Evolutionary conservation across 2,888 invertebrate genomes (phyloP).

Genomic region (Scrobipalpa costella): DNA sequence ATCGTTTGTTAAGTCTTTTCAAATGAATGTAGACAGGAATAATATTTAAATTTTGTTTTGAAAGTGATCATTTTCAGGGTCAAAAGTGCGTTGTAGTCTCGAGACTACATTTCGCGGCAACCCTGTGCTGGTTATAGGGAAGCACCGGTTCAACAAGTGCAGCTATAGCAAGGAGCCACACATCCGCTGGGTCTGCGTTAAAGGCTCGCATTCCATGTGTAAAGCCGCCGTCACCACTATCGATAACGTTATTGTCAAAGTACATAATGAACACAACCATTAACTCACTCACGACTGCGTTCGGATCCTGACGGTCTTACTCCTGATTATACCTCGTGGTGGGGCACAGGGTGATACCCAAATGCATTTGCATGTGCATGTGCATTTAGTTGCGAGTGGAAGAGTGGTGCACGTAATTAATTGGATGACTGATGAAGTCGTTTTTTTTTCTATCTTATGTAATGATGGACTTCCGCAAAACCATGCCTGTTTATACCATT

Average conservation of each 20-base stretch:
- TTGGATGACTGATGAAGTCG: too few relatives aligned
- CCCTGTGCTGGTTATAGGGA: slow-evolving; percentile 37
- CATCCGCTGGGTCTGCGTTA: slow-evolving; percentile 37
- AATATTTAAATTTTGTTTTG: too few relatives aligned
- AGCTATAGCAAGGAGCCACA: slow-evolving; percentile 37
- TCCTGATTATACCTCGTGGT: too few relatives aligned
- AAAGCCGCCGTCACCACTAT: slow-evolving; percentile 27
- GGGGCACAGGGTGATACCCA: too few relatives aligned
- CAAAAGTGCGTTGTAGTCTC: slow-evolving; percentile 4
- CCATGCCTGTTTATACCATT: too few relatives aligned
- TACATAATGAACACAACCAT: slow-evolving; percentile 36
- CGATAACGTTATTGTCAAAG: slow-evolving; percentile 31
- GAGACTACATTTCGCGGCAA: slow-evolving; percentile 37
- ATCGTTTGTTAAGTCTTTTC: too few relatives aligned
- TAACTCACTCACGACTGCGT: background rate
- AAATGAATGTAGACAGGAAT: background rate
- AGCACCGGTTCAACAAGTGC: slow-evolving; percentile 42
- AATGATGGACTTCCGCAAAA: too few relatives aligned
- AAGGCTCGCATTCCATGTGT: slow-evolving; percentile 27
- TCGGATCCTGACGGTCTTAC: background rate
- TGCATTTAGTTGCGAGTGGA: too few relatives aligned
- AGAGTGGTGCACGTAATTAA: too few relatives aligned
- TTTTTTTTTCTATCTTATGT: too few relatives aligned
- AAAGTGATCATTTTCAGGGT: background rate
- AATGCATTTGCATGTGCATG: too few relatives aligned